Evolutionary conservation across 2,113 vertebrate species (phyloP), one percentile per base, ranked within the genome.

Genomic region (Scortum barcoo): DNA sequence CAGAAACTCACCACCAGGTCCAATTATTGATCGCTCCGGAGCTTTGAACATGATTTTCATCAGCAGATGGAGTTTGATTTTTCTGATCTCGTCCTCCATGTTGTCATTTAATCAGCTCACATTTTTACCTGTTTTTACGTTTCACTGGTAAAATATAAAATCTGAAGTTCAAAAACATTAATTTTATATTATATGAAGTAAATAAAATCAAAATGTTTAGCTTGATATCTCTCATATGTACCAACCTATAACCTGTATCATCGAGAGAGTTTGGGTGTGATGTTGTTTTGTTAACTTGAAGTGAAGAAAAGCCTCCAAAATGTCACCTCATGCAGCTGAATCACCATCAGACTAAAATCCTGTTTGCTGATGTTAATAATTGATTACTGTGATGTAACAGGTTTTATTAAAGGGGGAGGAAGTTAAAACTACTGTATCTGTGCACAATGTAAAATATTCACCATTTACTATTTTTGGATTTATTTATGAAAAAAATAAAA

Each of bases 401-500:
- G n/a, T n/a, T n/a, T n/a, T n/a, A n/a, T n/a, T n/a, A n/a, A n/a
- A n/a, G n/a, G n/a, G n/a, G n/a, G n/a, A n/a, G n/a, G n/a, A 33
- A 68, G 6, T 36, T 36, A 36, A 36, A 63, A 12, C 58, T 50
- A 20, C 54, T 75, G 44, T 68, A n/a, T 56, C 61, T 72, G 40
- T 5, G 14, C 42, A 76, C 63, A 10, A 53, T 63, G 57, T 60
- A 11, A 73, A 44, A 76, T 71, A 20, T 65, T 67, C 40, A 67
- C 22, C 6, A 22, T 30, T 33, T 1, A 51, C 22, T 57, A 26
- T 62, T 26, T 38, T 74, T 22, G 26, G 13, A 50, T 80, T 72
- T 81, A 77, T 86, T 80, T 80, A 73, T 81, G 61, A 61, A 42
- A 44, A 42, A 44, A 57, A 20, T 14, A 4, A 24, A 63, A 40